Base-by-base conservation (phyloP, 2,797 vertebrate species). In the Macrochelys suwanniensis region DNA sequence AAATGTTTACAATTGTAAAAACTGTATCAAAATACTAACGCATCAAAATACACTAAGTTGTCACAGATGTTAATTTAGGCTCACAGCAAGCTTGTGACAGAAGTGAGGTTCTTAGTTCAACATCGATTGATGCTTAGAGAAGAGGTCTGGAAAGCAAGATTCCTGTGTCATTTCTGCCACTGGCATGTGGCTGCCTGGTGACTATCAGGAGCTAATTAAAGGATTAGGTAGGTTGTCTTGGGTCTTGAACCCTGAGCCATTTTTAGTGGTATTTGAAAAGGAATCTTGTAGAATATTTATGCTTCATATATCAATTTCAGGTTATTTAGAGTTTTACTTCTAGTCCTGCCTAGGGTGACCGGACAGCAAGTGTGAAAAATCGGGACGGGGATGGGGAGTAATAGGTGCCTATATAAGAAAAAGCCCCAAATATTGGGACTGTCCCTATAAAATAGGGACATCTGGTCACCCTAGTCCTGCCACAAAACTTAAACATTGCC, bases 401-500 rank as follows among this genome's bases (percentile, higher is more conserved):
- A 49, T 49, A 49, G 47, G 47, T 49, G 47, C 47, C 47, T 49
- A 11, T 49, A 49, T 49, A 11, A 49, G 47, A 49, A 49, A 49
- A 49, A 49, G 47, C 47, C 47, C 47, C 47, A 49, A 49, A 9
- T 9, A 49, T 49, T 3, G 9, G 47, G 47, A 49, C 47, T 49
- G 47, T 49, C 47, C 47, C 47, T 49, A 49, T 49, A 49, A 49
- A 49, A 49, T 49, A 49, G 47, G 47, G 47, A 10, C 47, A 49
- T 49, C 47, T 49, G 47, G 47, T 49, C 47, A 49, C 47, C 47
- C 33, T 65, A 28, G 37, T 16, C 49, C 33, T 13, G 15, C 11
- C 9, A 15, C 12, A 0, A 11, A 10, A 23, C 10, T 71, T 2
- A 57, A n/a, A 78, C 9, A 23, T 5, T 16, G 9, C 4, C 11